Percentiles rank a stretch among this genome's conserved stretches.
Conservation (phyloP, 2,797 vertebrate species). For the Malurus leucopterus region DNA sequence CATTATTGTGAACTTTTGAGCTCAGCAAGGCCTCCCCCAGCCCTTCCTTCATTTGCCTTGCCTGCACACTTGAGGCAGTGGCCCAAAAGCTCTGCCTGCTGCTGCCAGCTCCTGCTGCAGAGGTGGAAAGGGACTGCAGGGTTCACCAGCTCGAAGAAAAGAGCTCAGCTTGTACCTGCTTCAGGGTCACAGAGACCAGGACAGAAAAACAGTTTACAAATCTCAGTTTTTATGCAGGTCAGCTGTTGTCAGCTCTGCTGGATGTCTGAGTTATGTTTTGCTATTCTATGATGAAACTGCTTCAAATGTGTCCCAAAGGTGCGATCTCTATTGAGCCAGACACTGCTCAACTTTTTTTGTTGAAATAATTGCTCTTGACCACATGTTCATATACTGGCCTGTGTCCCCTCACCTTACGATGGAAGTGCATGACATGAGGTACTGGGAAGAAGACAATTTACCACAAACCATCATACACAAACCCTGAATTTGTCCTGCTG, state of each 20-base stretch:
- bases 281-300: not conserved
- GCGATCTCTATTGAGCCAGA: not conserved
- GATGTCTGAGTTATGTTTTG: not conserved
- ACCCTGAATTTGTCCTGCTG: not conserved
- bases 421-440: not conserved
- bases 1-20: not conserved
- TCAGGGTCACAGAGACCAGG: not conserved
- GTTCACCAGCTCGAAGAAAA: not conserved
- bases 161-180: not conserved
- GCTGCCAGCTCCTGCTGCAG: not conserved
- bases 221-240: not conserved
- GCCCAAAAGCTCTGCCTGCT: not conserved
- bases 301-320: not conserved
- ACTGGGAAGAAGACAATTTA: not conserved
- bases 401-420: not conserved
- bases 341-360: not conserved
- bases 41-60: not conserved
- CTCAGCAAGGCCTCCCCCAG: not conserved
- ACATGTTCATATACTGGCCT: not conserved
- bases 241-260: not conserved
- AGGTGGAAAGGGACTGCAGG: rapidly evolving
- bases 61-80: not conserved
- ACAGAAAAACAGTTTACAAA: not conserved
- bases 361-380: not conserved
- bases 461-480: not conserved